phyloP scores from a whole-genome alignment of 2,888 invertebrate species.

The Xanthia togata region DNA sequence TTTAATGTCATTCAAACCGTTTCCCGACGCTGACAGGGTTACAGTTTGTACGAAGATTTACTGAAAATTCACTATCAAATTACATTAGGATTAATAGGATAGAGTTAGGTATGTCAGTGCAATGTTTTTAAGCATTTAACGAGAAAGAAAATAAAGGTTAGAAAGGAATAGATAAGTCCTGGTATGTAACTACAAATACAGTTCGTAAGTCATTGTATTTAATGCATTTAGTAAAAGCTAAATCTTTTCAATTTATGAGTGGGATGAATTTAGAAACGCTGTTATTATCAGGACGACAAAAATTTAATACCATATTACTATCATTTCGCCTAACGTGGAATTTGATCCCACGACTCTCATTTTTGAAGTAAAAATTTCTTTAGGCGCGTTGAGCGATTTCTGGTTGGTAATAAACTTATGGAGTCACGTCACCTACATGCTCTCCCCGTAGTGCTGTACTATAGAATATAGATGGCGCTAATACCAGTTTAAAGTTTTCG shows the following conservation, averaged over 20 bases:
- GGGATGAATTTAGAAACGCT: too few relatives aligned
- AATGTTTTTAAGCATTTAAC: neutral
- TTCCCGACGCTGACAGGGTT: slow-evolving; percentile 43
- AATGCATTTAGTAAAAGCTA: too few relatives aligned
- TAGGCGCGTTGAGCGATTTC: too few relatives aligned
- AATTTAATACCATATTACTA: neutral
- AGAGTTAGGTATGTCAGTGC: neutral
- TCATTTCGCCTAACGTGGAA: neutral
- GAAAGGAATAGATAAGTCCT: neutral
- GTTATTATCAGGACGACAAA: neutral
- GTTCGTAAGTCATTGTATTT: neutral
- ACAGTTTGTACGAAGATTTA: slow-evolving; percentile 43
- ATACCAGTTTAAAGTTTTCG: too few relatives aligned
- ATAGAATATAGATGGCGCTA: too few relatives aligned
- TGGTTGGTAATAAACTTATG: too few relatives aligned
- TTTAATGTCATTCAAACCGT: slow-evolving; percentile 53
- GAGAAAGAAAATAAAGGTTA: neutral
- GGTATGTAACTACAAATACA: neutral
- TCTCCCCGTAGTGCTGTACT: too few relatives aligned
- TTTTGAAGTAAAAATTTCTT: too few relatives aligned
- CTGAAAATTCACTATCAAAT: slow-evolving; percentile 35
- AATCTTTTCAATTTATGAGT: too few relatives aligned
- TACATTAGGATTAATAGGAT: slow-evolving; percentile 36
- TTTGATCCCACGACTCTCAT: neutral
- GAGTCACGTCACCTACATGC: too few relatives aligned